Evolutionary conservation across 2,113 vertebrate genomes (phyloP).

Genomic region (Varanus salvator): DNA sequence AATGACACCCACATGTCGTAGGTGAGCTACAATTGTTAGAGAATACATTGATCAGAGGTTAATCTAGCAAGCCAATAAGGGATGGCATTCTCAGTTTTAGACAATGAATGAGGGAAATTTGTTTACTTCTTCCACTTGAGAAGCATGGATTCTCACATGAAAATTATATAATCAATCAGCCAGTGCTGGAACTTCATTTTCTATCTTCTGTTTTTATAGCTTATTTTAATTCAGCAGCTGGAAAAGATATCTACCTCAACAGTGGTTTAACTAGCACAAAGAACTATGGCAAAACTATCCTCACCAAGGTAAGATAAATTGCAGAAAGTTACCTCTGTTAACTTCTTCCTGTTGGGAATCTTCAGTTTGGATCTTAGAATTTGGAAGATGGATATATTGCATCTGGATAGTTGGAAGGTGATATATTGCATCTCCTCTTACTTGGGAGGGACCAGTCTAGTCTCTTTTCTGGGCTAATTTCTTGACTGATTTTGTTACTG

Average conservation of each 20-base stretch:
- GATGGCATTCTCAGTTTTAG: background rate
- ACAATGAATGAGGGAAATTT: background rate
- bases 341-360: background rate
- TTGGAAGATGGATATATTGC: accelerated
- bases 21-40: background rate
- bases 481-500: background rate
- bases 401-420: accelerated
- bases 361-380: background rate
- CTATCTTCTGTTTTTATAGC: slow-evolving; percentile 75
- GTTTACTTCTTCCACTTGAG: background rate
- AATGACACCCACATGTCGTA: background rate
- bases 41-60: background rate
- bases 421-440: background rate
- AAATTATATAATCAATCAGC: background rate
- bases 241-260: slow-evolving; percentile 92
- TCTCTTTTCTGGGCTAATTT: background rate
- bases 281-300: slow-evolving; percentile 99
- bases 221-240: slow-evolving; percentile 83
- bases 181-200: background rate
- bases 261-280: slow-evolving; percentile 98
- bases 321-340: accelerated
- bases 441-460: background rate
- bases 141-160: background rate
- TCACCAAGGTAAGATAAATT: slow-evolving; percentile 85
- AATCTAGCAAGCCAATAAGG: background rate